A percentile compares a stretch with the other conserved stretches of the same genome.
phyloP scores from a whole-genome alignment of 2,888 invertebrate species.

The Orchesella flavescens region DNA sequence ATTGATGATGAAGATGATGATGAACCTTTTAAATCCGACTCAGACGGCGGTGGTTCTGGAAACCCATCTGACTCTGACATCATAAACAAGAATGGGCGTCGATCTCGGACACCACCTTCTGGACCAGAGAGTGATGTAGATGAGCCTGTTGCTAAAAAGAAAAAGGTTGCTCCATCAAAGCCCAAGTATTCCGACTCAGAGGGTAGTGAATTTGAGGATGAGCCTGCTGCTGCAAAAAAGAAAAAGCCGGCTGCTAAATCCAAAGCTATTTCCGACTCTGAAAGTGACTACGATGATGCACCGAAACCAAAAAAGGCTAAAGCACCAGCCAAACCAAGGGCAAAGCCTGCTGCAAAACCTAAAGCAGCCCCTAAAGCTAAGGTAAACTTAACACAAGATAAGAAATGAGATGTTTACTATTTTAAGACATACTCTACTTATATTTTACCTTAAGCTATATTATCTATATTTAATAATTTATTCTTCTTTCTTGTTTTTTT shows the following conservation, averaged over 20 bases:
- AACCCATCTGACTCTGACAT: slow-evolving; percentile 5
- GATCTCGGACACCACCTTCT: background rate
- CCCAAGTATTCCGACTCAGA: background rate
- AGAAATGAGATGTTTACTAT: background rate
- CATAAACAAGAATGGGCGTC: background rate
- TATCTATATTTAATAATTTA: background rate
- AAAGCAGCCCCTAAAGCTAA: slow-evolving; percentile 40
- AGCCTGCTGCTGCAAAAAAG: background rate
- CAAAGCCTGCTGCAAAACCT: slow-evolving; percentile 32
- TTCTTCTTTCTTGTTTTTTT: background rate
- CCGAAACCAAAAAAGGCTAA: slow-evolving; percentile 17
- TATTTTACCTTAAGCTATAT: too few species aligned
- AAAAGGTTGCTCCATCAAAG: slow-evolving; percentile 26
- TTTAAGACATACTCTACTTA: too few species aligned
- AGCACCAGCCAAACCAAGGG: background rate
- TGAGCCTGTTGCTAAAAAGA: slow-evolving; percentile 35
- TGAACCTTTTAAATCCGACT: slow-evolving; percentile 48
- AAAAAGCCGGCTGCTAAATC: background rate
- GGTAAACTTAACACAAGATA: slow-evolving; percentile 12
- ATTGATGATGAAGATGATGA: slow-evolving; percentile 55
- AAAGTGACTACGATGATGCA: slow-evolving; percentile 16
- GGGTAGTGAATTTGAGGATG: background rate
- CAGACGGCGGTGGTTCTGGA: slow-evolving; percentile 13
- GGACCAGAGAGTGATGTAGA: slow-evolving; percentile 32
- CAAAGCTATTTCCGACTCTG: slow-evolving; percentile 10